Base-by-base conservation (phyloP, 2,113 vertebrate genomes). In the Rafetus swinhoei region DNA sequence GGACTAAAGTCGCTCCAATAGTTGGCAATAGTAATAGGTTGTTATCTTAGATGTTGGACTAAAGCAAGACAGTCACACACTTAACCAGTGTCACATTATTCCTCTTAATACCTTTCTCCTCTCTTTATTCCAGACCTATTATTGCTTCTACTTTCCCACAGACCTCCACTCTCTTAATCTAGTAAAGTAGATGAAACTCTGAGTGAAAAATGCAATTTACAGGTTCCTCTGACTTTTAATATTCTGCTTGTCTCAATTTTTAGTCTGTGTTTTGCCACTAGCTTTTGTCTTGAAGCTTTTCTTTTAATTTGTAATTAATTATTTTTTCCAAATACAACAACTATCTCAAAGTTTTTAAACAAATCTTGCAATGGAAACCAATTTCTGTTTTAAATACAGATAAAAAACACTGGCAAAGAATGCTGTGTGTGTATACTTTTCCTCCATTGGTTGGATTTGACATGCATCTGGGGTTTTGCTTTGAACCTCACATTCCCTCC, bases 301-400 rank as follows among this genome's bases (percentile, higher is more conserved):
- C 65, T 69, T 45, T 65, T 69, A 69, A 69, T 19, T 69, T 19
- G n/a, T n/a, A n/a, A 69, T 18, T 10, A 69, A 65, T 65, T 32
- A 65, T n/a, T 32, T 69, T n/a, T 69, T 69, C 16, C 16, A 69
- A n/a, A 69, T 69, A 69, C 65, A 69, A n/a, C 8, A 69, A n/a
- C 18, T 76, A 39, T 76, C 18, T 45, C 22, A 18, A 76, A 25
- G 72, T 10, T 76, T 45, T 76, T 1, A 2, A 59, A 45, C 77
- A 65, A 90, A 39, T 7, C 6, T 57, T 54, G 81, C 24, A 85
- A 83, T 69, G 82, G 69, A 82, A 95, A 76, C 19, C 83, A 39
- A 9, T 50, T 1, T 1, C 32, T 76, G 59, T 80, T 27, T 0
- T 0, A 39, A 60, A 90, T 80, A 57, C 5, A 22, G 80, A 56